A percentile compares a stretch with the other conserved stretches of the same genome.
phyloP scores from a whole-genome alignment of 2,888 invertebrate genomes.

The Amiota minor region DNA sequence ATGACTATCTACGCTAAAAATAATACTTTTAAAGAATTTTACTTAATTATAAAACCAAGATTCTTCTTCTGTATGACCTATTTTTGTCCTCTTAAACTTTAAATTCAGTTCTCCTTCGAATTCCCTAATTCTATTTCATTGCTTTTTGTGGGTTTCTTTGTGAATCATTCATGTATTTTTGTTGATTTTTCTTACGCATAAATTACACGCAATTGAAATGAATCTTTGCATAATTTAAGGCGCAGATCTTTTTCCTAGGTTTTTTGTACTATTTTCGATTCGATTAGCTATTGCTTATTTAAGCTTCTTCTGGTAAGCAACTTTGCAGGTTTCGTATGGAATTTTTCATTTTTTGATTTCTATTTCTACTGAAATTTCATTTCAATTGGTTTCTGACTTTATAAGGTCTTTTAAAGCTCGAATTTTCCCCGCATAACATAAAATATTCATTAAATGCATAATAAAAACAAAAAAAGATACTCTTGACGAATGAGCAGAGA shows the following conservation, averaged over 20 bases:
- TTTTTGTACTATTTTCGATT: conserved; percentile 17
- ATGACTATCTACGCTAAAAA: not conserved
- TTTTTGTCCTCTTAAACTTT: not conserved
- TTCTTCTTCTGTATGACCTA: not conserved
- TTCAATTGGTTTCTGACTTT: too few species aligned
- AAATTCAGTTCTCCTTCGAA: not conserved
- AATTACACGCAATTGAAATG: conserved; percentile 53
- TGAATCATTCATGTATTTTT: conserved; percentile 64
- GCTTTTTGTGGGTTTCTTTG: conserved; percentile 55
- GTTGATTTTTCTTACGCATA: conserved; percentile 51
- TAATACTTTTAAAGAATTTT: not conserved
- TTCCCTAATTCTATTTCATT: not conserved
- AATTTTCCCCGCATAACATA: too few species aligned
- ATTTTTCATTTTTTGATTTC: not conserved
- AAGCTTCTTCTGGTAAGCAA: not conserved
- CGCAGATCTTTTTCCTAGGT: conserved; percentile 34
- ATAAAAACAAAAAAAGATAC: too few species aligned
- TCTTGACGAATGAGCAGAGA: too few species aligned
- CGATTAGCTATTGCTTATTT: conserved; percentile 12
- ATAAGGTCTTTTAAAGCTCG: too few species aligned
- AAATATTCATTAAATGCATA: too few species aligned
- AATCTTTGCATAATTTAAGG: conserved; percentile 63
- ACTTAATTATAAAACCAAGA: not conserved
- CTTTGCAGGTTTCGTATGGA: not conserved
- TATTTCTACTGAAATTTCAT: not conserved